A percentile compares a stretch with the other conserved stretches of the same genome.
Conservation (phyloP, 1,140 invertebrate species). For the Ceratina japonica region DNA sequence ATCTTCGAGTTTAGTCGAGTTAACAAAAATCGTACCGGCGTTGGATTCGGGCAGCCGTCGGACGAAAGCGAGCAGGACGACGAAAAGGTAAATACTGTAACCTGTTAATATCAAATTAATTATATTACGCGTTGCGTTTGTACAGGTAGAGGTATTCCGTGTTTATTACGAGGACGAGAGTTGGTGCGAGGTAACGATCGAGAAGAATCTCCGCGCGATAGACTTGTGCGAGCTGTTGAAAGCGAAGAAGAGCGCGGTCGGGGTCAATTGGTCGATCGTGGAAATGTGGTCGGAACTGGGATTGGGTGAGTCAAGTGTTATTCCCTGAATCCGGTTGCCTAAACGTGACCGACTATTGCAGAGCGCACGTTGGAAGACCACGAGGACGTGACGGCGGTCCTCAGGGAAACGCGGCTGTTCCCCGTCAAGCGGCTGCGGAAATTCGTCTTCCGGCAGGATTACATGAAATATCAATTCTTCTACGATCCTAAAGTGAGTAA, state of each 20-base stretch:
- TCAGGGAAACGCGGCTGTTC: slow-evolving; percentile 76
- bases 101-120: neutral
- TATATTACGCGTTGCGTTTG: neutral
- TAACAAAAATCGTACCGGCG: neutral
- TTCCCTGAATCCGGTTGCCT: neutral
- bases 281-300: slow-evolving; percentile 81
- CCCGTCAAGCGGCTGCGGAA: slow-evolving; percentile 74
- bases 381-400: slow-evolving; percentile 80
- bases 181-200: slow-evolving; percentile 76
- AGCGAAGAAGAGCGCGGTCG: slow-evolving; percentile 79
- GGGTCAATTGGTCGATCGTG: slow-evolving; percentile 80
- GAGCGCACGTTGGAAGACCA: slow-evolving; percentile 82
- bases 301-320: slow-evolving; percentile 76
- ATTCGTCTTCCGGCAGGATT: slow-evolving; percentile 80
- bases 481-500: slow-evolving; percentile 79
- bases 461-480: slow-evolving; percentile 82
- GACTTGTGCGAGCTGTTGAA: slow-evolving; percentile 82
- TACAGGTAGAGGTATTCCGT: slow-evolving; percentile 74
- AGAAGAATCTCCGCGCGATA: slow-evolving; percentile 79
- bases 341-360: slow-evolving; percentile 67
- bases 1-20: slow-evolving; percentile 42
- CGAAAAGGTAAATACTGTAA: neutral
- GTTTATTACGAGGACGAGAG: slow-evolving; percentile 79
- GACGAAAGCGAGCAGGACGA: slow-evolving; percentile 49
- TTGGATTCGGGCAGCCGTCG: neutral